Base-by-base conservation (phyloP, 2,113 vertebrate species). In the Coryphaenoides rupestris region DNA sequence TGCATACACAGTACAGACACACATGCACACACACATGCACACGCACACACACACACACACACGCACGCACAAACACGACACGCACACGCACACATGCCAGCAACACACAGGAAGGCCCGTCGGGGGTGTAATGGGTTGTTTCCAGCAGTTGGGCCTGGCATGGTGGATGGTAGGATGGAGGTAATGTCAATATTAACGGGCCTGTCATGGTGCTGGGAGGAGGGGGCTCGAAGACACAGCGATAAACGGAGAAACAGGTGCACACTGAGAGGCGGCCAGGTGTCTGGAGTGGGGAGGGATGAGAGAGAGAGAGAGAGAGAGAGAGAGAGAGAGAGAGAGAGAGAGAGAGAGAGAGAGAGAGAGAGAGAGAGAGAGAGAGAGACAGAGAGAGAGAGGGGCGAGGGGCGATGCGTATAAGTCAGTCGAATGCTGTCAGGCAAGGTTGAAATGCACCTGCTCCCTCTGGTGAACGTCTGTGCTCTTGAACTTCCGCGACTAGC, bases 131-230 rank as follows among this genome's bases (percentile, higher is more conserved):
- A 87, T 79, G 82, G 84, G 84, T 10, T 7, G 72, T 72, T 78
- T 78, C 79, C 82, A 67, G 83, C 77, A 69, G 81, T 74, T 83
- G 68, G 52, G 72, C 70, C 86, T 83, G 85, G 82, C 83, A 82
- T 60, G 1, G 59, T 71, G 55, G 60, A 68, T 57, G 56, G n/a
- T n/a, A n/a, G n/a, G n/a, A 69, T 57, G 57, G 68, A 78, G 75
- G 78, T 84, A 79, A 83, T 84, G 87, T 84, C 84, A 84, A 82
- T 84, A 88, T 87, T 86, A 87, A 86, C 80, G 77, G 85, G 82
- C 80, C 76, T 84, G 84, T 78, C 79, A 71, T 66, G 56, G 72
- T 63, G n/a, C 62, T 62, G 33, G 65, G 61, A 72, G 75, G 52
- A 63, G 66, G 60, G 66, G 65, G 60, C 67, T n/a, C 60, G 62